These are phyloP conservation scores for Pasiphila rectangulata DNA, from an alignment of 2,888 invertebrate species.

Conservation along the genomic window DNA sequence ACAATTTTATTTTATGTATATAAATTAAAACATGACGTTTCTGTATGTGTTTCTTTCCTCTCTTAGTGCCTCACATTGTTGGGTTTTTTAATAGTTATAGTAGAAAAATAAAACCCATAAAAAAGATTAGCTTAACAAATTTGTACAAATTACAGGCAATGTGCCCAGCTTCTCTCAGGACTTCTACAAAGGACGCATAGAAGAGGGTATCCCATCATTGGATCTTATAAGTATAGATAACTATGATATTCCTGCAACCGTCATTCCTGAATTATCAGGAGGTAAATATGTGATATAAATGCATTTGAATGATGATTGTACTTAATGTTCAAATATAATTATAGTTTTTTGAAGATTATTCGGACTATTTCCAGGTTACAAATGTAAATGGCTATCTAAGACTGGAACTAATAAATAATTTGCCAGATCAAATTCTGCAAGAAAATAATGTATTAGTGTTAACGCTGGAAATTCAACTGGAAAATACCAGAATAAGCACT, in stretches of 20 bases:
- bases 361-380: constrained; percentile 37
- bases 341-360: constrained; percentile 40
- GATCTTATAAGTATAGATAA: constrained; percentile 33
- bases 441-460: constrained; percentile 36
- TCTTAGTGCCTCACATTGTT: no score
- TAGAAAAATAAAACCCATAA: no score
- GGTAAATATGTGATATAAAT: constrained; percentile 28
- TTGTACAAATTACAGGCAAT: constrained; percentile 15
- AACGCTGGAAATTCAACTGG: constrained; percentile 31
- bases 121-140: not conserved
- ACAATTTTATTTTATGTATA: no score
- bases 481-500: constrained; percentile 20
- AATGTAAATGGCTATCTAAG: constrained; percentile 29
- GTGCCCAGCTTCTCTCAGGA: constrained; percentile 32
- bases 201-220: constrained; percentile 27
- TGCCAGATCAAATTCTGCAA: constrained; percentile 30
- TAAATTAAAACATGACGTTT: no score
- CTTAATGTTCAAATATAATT: not conserved
- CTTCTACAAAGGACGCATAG: constrained; percentile 36
- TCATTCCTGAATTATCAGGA: constrained; percentile 35
- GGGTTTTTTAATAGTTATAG: no score
- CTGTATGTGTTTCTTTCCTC: no score
- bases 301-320: not conserved
- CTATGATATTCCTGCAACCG: constrained; percentile 22
- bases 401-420: constrained; percentile 24